phyloP scores from a whole-genome alignment of 2,888 invertebrate genomes.

The Diarsia dahlii region DNA sequence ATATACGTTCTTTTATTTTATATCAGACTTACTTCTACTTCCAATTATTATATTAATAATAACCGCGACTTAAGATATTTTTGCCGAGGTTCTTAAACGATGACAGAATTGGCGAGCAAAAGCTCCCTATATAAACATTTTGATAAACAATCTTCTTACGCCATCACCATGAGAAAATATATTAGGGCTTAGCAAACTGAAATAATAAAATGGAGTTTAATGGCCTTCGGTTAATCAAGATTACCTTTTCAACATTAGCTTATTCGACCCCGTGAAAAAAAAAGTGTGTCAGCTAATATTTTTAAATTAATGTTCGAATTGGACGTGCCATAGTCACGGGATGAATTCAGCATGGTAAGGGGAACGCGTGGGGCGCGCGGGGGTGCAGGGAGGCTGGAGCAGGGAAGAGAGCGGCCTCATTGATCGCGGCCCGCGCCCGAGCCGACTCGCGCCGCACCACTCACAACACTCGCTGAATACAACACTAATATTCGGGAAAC shows the following conservation, averaged over 20 bases:
- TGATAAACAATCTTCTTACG: constrained; percentile 25
- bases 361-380: constrained; percentile 67
- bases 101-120: constrained; percentile 18
- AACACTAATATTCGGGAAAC: constrained; percentile 26
- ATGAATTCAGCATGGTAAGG: constrained; percentile 73
- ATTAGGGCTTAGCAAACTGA: constrained; percentile 43
- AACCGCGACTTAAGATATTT: constrained; percentile 8
- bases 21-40: neutral
- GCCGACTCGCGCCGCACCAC: constrained; percentile 69
- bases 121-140: constrained; percentile 19
- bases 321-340: constrained; percentile 81
- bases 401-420: constrained; percentile 83
- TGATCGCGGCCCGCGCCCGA: constrained; percentile 87
- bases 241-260: constrained; percentile 58
- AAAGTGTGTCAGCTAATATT: constrained; percentile 74
- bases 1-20: neutral
- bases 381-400: constrained; percentile 68
- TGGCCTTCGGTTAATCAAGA: constrained; percentile 53
- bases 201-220: constrained; percentile 54
- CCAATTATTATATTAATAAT: neutral
- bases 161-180: constrained; percentile 29
- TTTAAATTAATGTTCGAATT: constrained; percentile 81
- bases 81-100: neutral
- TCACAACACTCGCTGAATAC: constrained; percentile 73
- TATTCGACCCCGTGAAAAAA: constrained; percentile 44